Conservation (phyloP, 2,888 invertebrate species). For the Brachypalpus laphriformis region DNA sequence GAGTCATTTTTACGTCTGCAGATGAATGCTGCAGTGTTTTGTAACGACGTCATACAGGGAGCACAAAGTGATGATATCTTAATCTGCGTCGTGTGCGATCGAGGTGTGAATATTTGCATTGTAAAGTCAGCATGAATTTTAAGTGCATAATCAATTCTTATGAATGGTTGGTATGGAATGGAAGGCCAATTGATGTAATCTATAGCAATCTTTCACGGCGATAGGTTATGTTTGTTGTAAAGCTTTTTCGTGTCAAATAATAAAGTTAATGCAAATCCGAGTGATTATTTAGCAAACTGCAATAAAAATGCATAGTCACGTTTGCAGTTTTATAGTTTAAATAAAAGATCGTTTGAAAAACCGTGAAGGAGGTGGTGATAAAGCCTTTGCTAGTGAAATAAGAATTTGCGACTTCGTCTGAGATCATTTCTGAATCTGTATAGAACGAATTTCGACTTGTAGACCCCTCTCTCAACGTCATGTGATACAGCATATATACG, state of each 20-base stretch:
- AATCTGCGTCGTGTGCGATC: constrained; percentile 42
- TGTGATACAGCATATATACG: no score
- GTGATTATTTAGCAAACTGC: not conserved
- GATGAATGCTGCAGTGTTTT: not conserved
- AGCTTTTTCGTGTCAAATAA: constrained; percentile 20
- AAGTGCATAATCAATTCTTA: constrained; percentile 27
- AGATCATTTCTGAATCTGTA: no score
- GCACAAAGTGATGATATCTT: constrained; percentile 20
- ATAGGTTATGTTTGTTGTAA: not conserved
- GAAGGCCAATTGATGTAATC: constrained; percentile 17
- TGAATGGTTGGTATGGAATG: constrained; percentile 22
- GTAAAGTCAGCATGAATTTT: not conserved
- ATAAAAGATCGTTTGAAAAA: not conserved
- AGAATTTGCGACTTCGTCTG: no score
- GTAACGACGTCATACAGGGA: not conserved
- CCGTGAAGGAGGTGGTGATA: no score
- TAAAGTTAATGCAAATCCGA: constrained; percentile 1
- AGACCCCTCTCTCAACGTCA: no score
- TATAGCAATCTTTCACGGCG: not conserved
- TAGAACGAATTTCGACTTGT: no score
- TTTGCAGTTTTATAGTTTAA: not conserved
- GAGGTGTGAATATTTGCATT: constrained; percentile 42
- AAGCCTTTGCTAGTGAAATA: no score
- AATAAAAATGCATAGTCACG: not conserved
- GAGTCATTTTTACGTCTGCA: constrained; percentile 24